Evolutionary conservation across 30 jellyfish, hydroid and myxozoan species (phyloP).

Genomic region (Cassiopea xamachana): DNA sequence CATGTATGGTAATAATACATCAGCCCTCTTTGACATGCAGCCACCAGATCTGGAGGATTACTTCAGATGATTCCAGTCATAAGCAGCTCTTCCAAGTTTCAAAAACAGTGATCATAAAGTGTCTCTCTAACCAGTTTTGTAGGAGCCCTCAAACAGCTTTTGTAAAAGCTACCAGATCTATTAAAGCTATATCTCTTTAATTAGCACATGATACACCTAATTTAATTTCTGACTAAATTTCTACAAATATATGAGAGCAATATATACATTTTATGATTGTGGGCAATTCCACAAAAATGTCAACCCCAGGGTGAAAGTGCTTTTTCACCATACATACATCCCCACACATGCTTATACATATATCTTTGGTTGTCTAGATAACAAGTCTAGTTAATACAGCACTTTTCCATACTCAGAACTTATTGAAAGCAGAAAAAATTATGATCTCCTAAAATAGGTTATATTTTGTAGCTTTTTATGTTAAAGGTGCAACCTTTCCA

Average conservation of each 20-base stretch:
- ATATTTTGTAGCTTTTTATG: too few relatives aligned
- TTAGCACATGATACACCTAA: background rate
- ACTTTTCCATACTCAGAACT: too few relatives aligned
- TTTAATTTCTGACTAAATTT: background rate
- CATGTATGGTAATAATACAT: slow-evolving; percentile 57
- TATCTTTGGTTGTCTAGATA: too few relatives aligned
- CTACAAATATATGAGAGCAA: background rate
- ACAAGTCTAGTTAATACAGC: too few relatives aligned
- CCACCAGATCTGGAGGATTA: slow-evolving; percentile 66
- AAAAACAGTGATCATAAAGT: background rate
- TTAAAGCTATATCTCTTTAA: background rate
- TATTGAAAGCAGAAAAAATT: too few relatives aligned
- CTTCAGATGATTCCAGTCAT: background rate
- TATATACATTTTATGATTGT: background rate
- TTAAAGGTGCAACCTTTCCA: too few relatives aligned
- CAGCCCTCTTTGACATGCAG: slow-evolving; percentile 53
- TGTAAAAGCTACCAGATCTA: background rate
- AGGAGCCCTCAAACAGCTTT: background rate
- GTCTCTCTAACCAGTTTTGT: background rate
- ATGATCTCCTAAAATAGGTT: too few relatives aligned
- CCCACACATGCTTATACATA: too few relatives aligned
- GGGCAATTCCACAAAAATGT: background rate
- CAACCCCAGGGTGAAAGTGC: too few relatives aligned
- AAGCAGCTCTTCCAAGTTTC: background rate
- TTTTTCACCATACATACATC: too few relatives aligned